Evolutionary conservation across 2,797 vertebrate species (phyloP).

Genomic region (Pogoniulus pusillus): DNA sequence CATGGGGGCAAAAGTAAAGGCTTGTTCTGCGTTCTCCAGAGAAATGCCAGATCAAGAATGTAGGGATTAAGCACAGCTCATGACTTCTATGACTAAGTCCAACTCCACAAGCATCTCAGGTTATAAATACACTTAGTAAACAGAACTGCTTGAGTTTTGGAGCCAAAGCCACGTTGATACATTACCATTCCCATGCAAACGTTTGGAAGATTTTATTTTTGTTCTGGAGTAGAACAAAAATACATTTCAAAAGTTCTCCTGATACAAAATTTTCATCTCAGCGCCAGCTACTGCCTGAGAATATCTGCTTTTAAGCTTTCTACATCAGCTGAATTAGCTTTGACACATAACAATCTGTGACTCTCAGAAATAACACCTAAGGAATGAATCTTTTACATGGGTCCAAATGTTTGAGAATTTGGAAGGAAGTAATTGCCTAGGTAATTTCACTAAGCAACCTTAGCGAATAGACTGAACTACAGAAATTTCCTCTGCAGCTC

Average conservation of each 20-base stretch:
- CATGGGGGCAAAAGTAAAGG: neutral
- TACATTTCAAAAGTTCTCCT: slow-evolving; percentile 35
- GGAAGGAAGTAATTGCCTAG: neutral
- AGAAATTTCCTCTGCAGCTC: slow-evolving; percentile 1
- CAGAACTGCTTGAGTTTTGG: neutral
- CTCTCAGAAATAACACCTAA: slow-evolving; percentile 27
- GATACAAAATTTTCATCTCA: slow-evolving; percentile 32
- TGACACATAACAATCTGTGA: neutral
- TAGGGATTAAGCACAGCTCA: slow-evolving; percentile 24
- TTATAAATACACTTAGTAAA: slow-evolving; percentile 49
- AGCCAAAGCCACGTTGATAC: neutral
- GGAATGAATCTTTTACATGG: slow-evolving; percentile 22
- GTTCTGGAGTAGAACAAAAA: slow-evolving; percentile 41
- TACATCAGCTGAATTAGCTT: slow-evolving; percentile 11
- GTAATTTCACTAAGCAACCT: neutral
- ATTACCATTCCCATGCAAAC: slow-evolving; percentile 27
- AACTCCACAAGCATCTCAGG: neutral
- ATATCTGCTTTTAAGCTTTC: slow-evolving; percentile 28
- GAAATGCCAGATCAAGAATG: neutral
- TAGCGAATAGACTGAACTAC: neutral
- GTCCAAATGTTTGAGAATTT: slow-evolving; percentile 20
- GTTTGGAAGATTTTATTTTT: slow-evolving; percentile 37
- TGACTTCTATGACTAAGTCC: slow-evolving; percentile 40
- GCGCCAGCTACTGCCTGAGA: slow-evolving; percentile 7
- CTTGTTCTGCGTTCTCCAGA: neutral